Evolutionary conservation across 1,140 invertebrate genomes (phyloP).

Genomic region (Danaus melanippus): DNA sequence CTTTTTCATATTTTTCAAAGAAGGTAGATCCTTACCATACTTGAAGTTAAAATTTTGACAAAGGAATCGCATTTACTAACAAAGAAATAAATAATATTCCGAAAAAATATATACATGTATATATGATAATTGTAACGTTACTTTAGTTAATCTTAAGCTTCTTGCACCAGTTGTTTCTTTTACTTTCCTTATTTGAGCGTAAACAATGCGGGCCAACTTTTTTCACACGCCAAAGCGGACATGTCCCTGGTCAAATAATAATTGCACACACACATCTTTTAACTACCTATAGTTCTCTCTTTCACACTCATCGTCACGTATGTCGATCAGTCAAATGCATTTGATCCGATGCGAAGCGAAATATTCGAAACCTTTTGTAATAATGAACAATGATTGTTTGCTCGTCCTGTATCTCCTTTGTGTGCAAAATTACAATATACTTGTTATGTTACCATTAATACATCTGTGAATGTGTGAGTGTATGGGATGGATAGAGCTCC

Average conservation of each 20-base stretch:
- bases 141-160: slow-evolving; percentile 45
- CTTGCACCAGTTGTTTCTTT: slow-evolving; percentile 50
- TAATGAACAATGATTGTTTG: slow-evolving; percentile 72
- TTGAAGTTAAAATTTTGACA: too few species aligned
- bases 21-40: too few species aligned
- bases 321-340: slow-evolving; percentile 54
- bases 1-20: too few species aligned
- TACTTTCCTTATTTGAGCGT: slow-evolving; percentile 66
- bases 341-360: slow-evolving; percentile 68
- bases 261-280: slow-evolving; percentile 55
- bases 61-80: too few species aligned
- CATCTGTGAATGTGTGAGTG: slow-evolving; percentile 48
- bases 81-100: too few species aligned
- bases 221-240: slow-evolving; percentile 67
- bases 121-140: slow-evolving; percentile 46
- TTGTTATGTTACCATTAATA: slow-evolving; percentile 65
- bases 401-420: slow-evolving; percentile 66
- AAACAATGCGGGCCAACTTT: slow-evolving; percentile 65
- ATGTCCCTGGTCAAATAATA: slow-evolving; percentile 72
- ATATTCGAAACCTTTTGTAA: slow-evolving; percentile 70
- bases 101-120: too few species aligned
- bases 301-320: slow-evolving; percentile 50
- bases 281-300: slow-evolving; percentile 32
- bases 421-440: slow-evolving; percentile 71
- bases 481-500: slow-evolving; percentile 61